Base-by-base conservation (phyloP, 2,113 vertebrate genomes). In the Galemys pyrenaicus region DNA sequence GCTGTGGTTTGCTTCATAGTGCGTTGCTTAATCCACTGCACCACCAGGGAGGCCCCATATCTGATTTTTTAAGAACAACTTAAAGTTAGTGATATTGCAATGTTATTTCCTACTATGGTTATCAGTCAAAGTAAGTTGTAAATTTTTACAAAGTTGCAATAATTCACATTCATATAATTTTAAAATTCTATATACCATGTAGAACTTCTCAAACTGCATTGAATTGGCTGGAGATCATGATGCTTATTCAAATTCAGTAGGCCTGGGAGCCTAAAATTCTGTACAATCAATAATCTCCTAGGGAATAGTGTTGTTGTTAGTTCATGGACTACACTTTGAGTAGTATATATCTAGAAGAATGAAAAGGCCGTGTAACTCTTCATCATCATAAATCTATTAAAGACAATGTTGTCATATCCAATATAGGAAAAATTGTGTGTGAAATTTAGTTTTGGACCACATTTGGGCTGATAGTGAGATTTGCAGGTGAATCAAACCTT, bases 361-460 rank as follows among this genome's bases (percentile, higher is more conserved):
- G 22, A 64, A 89, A 71, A 71, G 13, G 9, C 35, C 35, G 24
- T 56, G 62, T 46, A 65, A 28, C 54, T 91, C 64, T 79, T 85
- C n/a, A 74, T 83, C 84, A 39, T 71, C 4, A 20, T 51, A 65
- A 64, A 28, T 0, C 3, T 74, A 92, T 95, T 56, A 75, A 80
- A 41, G 20, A 84, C 51, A 79, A 56, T 17, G 44, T 65, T 92
- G 32, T n/a, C 75, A 78, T 74, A 88, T 35, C 4, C 9, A 37
- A 51, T 20, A 77, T 19, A 39, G 19, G 70, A 60, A 90, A 71
- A 89, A 65, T 16, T 65, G 62, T 8, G 82, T 89, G 86, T 65
- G 75, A 68, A 84, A 88, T 44, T 89, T 79, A 67, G 24, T 51
- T 96, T 94, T 90, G 17, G 16, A 32, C 84, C n/a, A 24, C 77